A percentile compares a stretch with the other conserved stretches of the same genome.
Conservation (phyloP, 1,140 invertebrate genomes). For the Neodiprion lecontei region DNA sequence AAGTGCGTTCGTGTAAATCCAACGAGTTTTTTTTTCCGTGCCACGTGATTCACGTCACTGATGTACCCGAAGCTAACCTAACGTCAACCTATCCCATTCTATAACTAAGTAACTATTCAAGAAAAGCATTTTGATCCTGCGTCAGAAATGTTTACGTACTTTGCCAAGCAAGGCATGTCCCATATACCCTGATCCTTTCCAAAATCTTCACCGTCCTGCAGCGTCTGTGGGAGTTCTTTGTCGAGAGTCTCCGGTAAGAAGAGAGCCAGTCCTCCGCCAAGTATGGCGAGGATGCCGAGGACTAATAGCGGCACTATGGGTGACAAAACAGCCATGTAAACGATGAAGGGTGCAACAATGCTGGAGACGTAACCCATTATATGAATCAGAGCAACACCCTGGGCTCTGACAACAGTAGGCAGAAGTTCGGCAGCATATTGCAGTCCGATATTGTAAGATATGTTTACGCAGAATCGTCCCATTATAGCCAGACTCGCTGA, state of each 20-base stretch:
- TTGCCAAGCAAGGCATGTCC: constrained; percentile 77
- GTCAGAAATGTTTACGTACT: constrained; percentile 52
- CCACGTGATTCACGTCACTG: no score
- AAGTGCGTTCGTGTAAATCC: no score
- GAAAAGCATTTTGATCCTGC: not conserved
- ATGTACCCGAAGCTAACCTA: no score
- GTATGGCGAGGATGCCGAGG: constrained; percentile 74
- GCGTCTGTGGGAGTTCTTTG: constrained; percentile 81
- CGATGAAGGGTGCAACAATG: constrained; percentile 81
- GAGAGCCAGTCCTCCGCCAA: constrained; percentile 75
- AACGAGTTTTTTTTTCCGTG: no score
- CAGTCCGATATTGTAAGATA: constrained; percentile 87
- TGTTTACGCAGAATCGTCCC: constrained; percentile 84
- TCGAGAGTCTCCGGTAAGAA: constrained; percentile 85
- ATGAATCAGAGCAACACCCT: constrained; percentile 83
- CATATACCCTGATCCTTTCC: constrained; percentile 79
- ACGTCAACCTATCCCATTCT: not conserved
- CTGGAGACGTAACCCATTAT: constrained; percentile 86
- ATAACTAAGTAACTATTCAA: not conserved
- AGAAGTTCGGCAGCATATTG: constrained; percentile 88
- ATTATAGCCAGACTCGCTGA: constrained; percentile 77
- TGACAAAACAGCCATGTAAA: constrained; percentile 77
- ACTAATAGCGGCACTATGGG: constrained; percentile 75
- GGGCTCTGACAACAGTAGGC: constrained; percentile 85
- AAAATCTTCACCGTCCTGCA: constrained; percentile 85